Conservation (phyloP, 2,888 invertebrate genomes). For the Leptothorax acervorum region DNA sequence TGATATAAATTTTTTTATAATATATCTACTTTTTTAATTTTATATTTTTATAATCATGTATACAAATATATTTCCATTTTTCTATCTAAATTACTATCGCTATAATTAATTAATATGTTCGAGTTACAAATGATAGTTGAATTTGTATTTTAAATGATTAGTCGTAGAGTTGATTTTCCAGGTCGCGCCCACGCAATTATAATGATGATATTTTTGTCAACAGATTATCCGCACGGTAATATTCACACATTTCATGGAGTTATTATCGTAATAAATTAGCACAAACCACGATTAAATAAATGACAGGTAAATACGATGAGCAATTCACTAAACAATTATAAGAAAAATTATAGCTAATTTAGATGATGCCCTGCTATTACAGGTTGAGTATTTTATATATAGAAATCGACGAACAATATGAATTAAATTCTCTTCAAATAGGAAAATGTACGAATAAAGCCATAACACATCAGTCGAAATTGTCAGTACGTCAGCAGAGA, state of each 20-base stretch:
- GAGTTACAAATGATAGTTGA: neutral
- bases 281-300: neutral
- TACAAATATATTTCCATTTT: neutral
- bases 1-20: neutral
- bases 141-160: neutral
- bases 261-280: conserved; percentile 5
- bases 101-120: neutral
- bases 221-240: neutral
- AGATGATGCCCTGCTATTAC: neutral
- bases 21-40: too few relatives aligned
- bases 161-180: neutral
- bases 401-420: neutral
- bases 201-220: conserved; percentile 2
- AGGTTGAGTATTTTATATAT: neutral
- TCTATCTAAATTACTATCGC: neutral
- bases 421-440: neutral
- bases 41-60: neutral
- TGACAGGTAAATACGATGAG: neutral
- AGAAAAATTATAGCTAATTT: neutral
- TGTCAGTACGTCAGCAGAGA: neutral
- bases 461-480: neutral
- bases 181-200: neutral
- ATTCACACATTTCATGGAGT: neutral
- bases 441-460: neutral
- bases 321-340: neutral